phyloP scores from a whole-genome alignment of 2,797 vertebrate genomes.

The Chaetodon trifasciatus region DNA sequence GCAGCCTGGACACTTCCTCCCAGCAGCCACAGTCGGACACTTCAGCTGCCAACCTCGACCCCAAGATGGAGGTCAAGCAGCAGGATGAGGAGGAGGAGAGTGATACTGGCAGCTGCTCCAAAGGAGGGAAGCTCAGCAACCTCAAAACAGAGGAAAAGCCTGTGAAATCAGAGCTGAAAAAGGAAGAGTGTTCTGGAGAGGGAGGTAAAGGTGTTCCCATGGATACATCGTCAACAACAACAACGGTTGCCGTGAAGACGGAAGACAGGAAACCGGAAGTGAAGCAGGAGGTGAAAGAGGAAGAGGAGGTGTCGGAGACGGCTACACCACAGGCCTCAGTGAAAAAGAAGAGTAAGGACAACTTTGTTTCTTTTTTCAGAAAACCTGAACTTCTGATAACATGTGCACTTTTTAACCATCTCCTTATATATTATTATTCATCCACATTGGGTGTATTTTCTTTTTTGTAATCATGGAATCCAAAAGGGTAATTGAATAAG shows the following conservation, averaged over 20 bases:
- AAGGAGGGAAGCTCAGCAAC: conserved; percentile 85
- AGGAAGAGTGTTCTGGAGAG: conserved; percentile 81
- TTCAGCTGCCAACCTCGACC: conserved; percentile 86
- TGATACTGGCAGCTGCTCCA: conserved; percentile 78
- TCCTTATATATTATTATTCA: neutral
- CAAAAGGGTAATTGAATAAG: neutral
- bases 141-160: conserved; percentile 90
- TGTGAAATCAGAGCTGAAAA: conserved; percentile 86
- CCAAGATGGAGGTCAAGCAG: conserved; percentile 92
- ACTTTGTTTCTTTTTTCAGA: neutral
- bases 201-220: conserved; percentile 90
- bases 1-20: conserved; percentile 90
- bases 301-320: conserved; percentile 89
- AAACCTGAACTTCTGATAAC: neutral
- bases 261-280: conserved; percentile 92
- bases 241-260: conserved; percentile 48
- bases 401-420: no score
- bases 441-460: neutral
- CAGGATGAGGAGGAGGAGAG: conserved; percentile 89
- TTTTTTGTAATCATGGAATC: neutral
- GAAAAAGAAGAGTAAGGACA: conserved; percentile 94
- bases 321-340: conserved; percentile 87
- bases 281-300: conserved; percentile 91
- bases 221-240: conserved; percentile 78
- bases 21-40: conserved; percentile 88